phyloP scores from a whole-genome alignment of 2,113 vertebrate genomes.

The Eulemur rufifrons region DNA sequence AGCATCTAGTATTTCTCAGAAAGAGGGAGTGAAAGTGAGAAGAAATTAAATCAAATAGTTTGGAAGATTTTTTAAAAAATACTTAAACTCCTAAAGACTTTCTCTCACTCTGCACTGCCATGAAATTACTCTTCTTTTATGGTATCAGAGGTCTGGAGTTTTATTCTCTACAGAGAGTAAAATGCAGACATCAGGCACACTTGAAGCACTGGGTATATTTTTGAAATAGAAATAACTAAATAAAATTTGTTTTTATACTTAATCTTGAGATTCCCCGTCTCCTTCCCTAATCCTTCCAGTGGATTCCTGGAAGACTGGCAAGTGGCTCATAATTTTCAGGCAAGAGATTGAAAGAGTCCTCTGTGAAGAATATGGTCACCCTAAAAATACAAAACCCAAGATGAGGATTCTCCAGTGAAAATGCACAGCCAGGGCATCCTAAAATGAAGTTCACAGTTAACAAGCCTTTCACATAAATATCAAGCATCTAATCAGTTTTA shows the following conservation, averaged over 20 bases:
- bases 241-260: not conserved
- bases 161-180: not conserved
- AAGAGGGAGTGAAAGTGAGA: not conserved
- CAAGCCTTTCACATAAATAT: rapidly evolving
- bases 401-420: not conserved
- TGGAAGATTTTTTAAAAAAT: not conserved
- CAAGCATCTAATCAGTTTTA: not conserved
- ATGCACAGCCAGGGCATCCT: not conserved
- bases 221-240: not conserved
- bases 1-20: not conserved
- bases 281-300: too few relatives aligned
- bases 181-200: not conserved
- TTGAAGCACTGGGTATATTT: not conserved
- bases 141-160: not conserved
- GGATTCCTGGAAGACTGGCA: not conserved
- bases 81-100: not conserved
- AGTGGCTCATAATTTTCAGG: not conserved
- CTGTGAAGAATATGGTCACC: not conserved
- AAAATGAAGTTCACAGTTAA: not conserved
- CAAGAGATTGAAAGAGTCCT: not conserved
- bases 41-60: not conserved
- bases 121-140: not conserved
- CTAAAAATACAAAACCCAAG: not conserved
- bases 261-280: not conserved
- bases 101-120: rapidly evolving